Percentiles rank a stretch among this genome's conserved stretches.
Conservation (phyloP, 1,140 invertebrate genomes). For the Tetraneura akinire region DNA sequence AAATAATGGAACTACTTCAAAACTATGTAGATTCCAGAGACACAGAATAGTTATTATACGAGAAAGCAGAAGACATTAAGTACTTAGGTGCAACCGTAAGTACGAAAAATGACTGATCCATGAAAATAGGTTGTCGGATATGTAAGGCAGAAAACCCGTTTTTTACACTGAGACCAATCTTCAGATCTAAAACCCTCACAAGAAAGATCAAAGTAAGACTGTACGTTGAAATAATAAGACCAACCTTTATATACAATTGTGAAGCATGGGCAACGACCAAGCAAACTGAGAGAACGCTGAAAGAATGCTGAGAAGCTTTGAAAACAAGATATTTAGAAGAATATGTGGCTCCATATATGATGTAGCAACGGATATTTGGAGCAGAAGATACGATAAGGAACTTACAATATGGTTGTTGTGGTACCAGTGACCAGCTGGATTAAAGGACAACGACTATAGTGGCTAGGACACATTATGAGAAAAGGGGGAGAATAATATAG, state of each 20-base stretch:
- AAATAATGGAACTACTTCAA: too few species aligned
- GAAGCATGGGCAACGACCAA: not conserved
- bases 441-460: too few species aligned
- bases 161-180: not conserved
- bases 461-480: too few species aligned
- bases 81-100: too few species aligned
- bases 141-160: not conserved
- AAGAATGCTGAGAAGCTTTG: not conserved
- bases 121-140: too few species aligned
- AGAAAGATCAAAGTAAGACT: not conserved
- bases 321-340: not conserved
- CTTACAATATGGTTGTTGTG: not conserved
- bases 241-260: not conserved
- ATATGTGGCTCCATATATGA: not conserved
- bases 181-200: not conserved
- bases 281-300: too few species aligned
- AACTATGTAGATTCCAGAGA: too few species aligned
- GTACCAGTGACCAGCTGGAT: too few species aligned
- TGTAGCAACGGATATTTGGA: not conserved
- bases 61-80: too few species aligned
- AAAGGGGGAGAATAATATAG: too few species aligned
- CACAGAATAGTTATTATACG: too few species aligned
- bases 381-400: not conserved
- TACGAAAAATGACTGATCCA: too few species aligned
- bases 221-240: not conserved